Evolutionary conservation across 2,113 vertebrate genomes (phyloP), one percentile per base, ranked within the genome.

Genomic region (Lepisosteus osseus): DNA sequence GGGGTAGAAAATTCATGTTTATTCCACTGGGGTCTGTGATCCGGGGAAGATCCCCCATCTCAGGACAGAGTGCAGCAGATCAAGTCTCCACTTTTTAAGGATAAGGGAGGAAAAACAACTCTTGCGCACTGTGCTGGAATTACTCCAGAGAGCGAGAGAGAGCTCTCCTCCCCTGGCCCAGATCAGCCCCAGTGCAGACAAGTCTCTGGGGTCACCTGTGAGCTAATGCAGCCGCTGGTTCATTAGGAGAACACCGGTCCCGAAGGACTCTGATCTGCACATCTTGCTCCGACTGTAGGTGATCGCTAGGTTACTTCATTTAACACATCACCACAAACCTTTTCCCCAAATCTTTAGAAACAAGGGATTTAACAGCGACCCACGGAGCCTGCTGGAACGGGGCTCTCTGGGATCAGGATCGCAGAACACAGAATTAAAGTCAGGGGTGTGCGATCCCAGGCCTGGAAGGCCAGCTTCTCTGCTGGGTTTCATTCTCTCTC

Each of bases 241-340:
- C 29, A 29, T 29, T 29, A 29, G 29, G 29, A 29, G 29, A 29
- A 29, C 29, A 29, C 2, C 29, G 29, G 29, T 29, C 29, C 29
- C 29, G 29, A 29, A 29, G 29, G 29, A 12, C 8, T 44, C 15
- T 17, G 15, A 1, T 69, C 2, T 42, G 12, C 12, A 59, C 8
- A 59, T n/a, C 42, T 67, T n/a, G 5, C 3, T 41, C 59, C 8
- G 3, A 12, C 8, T 43, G 55, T 12, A 69, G 40, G 3, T n/a
- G n/a, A 70, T 51, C 45, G 70, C 44, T 13, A 15, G 71, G 62
- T 57, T 56, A 8, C 64, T 0, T 9, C 12, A 72, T 77, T 64
- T 59, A 61, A 68, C 64, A 74, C 40, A 9, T n/a, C 44, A 61
- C 69, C 14, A 45, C 1, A 66, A 0, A 62, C 11, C 56, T 68